Evolutionary conservation across 2,797 vertebrate genomes (phyloP).

Genomic region (Malurus splendens): DNA sequence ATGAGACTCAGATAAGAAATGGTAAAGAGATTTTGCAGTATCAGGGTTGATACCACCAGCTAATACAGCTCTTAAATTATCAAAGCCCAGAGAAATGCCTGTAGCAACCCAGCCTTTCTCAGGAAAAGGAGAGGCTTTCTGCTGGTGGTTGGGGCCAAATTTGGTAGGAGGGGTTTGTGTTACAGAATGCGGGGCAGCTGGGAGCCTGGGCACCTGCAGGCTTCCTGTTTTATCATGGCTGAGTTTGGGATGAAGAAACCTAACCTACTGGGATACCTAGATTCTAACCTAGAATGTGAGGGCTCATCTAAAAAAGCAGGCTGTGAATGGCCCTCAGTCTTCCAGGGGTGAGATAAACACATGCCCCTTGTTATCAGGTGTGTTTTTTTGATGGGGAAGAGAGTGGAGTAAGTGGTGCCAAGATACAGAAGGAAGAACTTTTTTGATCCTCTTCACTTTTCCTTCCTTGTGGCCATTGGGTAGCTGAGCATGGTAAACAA

Average conservation of each 20-base stretch:
- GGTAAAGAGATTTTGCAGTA: slow-evolving; percentile 61
- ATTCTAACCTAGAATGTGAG: background rate
- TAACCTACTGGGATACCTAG: background rate
- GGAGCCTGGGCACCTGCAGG: background rate
- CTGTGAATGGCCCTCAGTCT: background rate
- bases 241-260: background rate
- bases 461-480: accelerated
- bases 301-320: background rate
- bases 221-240: background rate
- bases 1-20: slow-evolving; percentile 67
- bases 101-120: background rate
- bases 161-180: background rate
- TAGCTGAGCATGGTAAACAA: background rate
- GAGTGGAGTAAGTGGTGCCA: background rate
- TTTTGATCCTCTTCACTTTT: background rate
- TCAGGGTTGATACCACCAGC: background rate
- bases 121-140: background rate
- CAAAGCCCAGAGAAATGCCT: background rate
- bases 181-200: background rate
- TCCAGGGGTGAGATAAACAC: background rate
- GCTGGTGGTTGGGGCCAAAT: background rate
- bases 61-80: background rate
- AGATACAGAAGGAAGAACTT: background rate
- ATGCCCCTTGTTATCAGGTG: background rate
- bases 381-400: background rate